These are phyloP conservation scores for Microchirus variegatus DNA, from an alignment of 2,797 vertebrate genomes.

Conservation along the genomic window DNA sequence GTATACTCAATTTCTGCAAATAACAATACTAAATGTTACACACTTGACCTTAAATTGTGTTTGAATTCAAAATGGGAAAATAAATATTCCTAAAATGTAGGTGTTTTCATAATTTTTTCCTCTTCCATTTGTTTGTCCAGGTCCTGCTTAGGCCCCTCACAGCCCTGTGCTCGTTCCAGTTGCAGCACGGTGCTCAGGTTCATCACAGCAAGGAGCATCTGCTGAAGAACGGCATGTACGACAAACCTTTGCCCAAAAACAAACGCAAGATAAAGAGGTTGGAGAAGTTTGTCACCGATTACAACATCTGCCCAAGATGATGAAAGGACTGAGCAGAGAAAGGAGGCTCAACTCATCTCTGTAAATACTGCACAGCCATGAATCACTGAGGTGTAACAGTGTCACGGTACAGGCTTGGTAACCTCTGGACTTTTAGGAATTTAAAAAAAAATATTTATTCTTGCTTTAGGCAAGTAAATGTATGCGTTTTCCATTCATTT, in stretches of 20 bases:
- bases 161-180: constrained; percentile 96
- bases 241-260: constrained; percentile 97
- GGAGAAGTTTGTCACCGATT: constrained; percentile 91
- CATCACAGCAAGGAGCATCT: constrained; percentile 97
- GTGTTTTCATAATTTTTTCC: not conserved
- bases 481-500: constrained; percentile 42
- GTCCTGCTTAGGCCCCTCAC: constrained; percentile 91
- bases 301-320: constrained; percentile 86
- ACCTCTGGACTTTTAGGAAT: constrained; percentile 23
- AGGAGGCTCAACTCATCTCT: not conserved
- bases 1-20: too few relatives aligned
- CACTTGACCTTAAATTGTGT: too few relatives aligned
- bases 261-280: constrained; percentile 97
- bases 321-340: not conserved
- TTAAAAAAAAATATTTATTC: not conserved
- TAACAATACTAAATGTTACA: too few relatives aligned
- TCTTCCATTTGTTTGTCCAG: constrained; percentile 70
- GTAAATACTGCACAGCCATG: constrained; percentile 20
- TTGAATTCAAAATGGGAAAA: not conserved
- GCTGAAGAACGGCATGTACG: constrained; percentile 91
- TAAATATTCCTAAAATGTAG: not conserved
- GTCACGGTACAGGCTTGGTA: constrained; percentile 13
- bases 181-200: constrained; percentile 94
- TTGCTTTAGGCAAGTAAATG: constrained; percentile 14
- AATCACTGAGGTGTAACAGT: not conserved